phyloP scores from a whole-genome alignment of 2,888 invertebrate genomes.

The Phortica magna region DNA sequence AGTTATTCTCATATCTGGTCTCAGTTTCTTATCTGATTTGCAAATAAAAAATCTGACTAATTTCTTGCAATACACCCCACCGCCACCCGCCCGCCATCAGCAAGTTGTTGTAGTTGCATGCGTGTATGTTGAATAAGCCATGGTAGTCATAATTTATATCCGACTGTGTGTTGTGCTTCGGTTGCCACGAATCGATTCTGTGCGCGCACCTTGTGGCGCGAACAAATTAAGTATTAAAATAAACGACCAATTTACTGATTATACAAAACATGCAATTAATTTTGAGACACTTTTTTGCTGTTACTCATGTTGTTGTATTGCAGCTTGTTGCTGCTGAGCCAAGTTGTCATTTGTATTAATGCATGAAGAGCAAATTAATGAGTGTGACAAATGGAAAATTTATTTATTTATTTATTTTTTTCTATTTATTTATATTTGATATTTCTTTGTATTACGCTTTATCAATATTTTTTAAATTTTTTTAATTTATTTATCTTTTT shows the following conservation, averaged over 20 bases:
- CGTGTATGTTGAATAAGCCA: conserved; percentile 55
- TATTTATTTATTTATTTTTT: conserved; percentile 22
- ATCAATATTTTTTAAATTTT: no score
- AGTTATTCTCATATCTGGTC: background rate
- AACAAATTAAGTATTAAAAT: conserved; percentile 71
- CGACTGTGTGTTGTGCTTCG: conserved; percentile 39
- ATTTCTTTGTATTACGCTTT: no score
- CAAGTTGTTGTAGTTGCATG: conserved; percentile 37
- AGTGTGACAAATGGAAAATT: conserved; percentile 54
- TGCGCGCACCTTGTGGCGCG: conserved; percentile 43
- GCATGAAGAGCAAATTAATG: conserved; percentile 57
- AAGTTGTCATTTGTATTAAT: conserved; percentile 34
- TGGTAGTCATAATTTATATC: conserved; percentile 57
- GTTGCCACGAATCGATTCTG: conserved; percentile 13
- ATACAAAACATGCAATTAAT: conserved; percentile 74
- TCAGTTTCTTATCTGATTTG: conserved; percentile 67
- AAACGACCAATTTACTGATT: conserved; percentile 74
- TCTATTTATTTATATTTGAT: no score
- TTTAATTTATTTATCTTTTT: no score
- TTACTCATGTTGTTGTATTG: background rate
- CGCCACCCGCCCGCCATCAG: conserved; percentile 30
- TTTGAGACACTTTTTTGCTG: conserved; percentile 51
- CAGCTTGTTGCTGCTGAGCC: background rate
- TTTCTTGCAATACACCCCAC: conserved; percentile 46
- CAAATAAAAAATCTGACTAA: conserved; percentile 66